Conservation (phyloP, 2,797 vertebrate species). For the Rhinichthys osculus region DNA sequence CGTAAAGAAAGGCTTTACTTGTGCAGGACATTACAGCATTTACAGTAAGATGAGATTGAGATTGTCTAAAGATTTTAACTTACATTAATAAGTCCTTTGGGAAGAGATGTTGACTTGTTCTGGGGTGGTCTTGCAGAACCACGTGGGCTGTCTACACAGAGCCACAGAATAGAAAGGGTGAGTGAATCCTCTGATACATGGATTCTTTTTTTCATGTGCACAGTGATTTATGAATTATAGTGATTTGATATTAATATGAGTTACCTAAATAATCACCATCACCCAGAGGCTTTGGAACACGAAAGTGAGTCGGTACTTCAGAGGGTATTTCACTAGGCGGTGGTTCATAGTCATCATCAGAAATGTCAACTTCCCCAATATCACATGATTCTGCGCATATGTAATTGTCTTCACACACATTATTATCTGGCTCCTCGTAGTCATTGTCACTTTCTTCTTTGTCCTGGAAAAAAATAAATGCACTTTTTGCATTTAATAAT, state of each 20-base stretch:
- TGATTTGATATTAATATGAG: not conserved
- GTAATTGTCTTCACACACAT: conserved; percentile 64
- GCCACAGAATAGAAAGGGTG: not conserved
- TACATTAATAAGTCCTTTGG: conserved; percentile 23
- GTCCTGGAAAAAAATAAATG: conserved; percentile 18
- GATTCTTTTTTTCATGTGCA: not conserved
- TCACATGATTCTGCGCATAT: conserved; percentile 81
- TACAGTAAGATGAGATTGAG: too few species aligned
- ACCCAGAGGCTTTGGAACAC: conserved; percentile 75
- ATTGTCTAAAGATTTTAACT: not conserved
- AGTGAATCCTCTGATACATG: not conserved
- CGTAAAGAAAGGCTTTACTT: not conserved
- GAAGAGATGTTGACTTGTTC: not conserved
- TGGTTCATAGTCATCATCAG: conserved; percentile 85
- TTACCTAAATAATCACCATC: conserved; percentile 86
- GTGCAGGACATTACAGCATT: not conserved
- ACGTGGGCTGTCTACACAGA: conserved; percentile 40
- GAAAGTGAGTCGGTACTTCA: conserved; percentile 76
- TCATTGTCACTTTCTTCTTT: conserved; percentile 84
- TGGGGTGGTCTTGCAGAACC: not conserved
- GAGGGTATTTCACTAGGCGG: conserved; percentile 82
- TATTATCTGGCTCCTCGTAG: conserved; percentile 84
- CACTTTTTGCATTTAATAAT: not conserved
- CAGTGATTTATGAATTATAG: not conserved
- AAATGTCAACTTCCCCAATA: conserved; percentile 63